These are phyloP conservation scores for Leptobrachium leishanense DNA, from an alignment of 2,113 vertebrate species.

Conservation along the genomic window DNA sequence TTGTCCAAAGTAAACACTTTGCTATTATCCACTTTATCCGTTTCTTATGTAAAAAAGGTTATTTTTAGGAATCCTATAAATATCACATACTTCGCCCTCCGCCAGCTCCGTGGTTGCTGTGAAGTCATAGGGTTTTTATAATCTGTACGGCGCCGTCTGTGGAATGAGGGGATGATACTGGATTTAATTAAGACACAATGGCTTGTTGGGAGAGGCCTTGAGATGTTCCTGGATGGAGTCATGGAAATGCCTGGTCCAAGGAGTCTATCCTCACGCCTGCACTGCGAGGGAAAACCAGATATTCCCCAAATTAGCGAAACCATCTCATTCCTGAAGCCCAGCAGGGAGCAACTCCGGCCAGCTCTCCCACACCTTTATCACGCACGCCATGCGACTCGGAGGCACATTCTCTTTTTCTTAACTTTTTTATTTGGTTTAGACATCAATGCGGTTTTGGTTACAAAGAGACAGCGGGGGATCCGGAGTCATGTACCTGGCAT, in stretches of 20 bases:
- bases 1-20: too few relatives aligned
- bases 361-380: too few relatives aligned
- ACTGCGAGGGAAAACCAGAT: background rate
- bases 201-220: background rate
- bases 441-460: background rate
- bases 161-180: background rate
- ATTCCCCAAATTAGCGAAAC: background rate
- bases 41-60: too few relatives aligned
- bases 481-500: background rate
- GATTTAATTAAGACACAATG: background rate
- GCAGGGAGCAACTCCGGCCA: too few relatives aligned
- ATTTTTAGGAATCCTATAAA: too few relatives aligned
- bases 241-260: background rate
- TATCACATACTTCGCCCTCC: too few relatives aligned
- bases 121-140: too few relatives aligned
- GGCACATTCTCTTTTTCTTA: background rate
- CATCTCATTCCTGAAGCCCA: too few relatives aligned
- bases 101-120: too few relatives aligned
- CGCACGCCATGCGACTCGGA: too few relatives aligned
- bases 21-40: too few relatives aligned
- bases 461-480: background rate
- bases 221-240: background rate
- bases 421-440: slow-evolving; percentile 6
- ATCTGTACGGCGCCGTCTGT: too few relatives aligned
- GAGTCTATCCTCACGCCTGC: background rate